Evolutionary conservation across 1,140 invertebrate species (phyloP).

Genomic region (Brachionus calyciflorus): DNA sequence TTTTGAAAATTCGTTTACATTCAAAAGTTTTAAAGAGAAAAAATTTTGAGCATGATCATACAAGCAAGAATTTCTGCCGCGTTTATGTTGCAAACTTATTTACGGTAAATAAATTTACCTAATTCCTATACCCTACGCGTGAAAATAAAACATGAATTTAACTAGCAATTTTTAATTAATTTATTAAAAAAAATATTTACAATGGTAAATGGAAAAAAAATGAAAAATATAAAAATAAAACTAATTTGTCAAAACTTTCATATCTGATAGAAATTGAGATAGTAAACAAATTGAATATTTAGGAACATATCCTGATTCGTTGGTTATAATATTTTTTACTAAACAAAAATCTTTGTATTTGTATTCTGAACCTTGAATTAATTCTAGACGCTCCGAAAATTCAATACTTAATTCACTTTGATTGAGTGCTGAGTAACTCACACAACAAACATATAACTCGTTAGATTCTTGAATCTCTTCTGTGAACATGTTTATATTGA

Average conservation of each 20-base stretch:
- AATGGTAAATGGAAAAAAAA: too few relatives aligned
- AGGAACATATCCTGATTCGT: not conserved
- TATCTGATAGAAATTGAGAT: not conserved
- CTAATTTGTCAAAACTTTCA: not conserved
- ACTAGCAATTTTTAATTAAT: too few relatives aligned
- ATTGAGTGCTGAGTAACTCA: not conserved
- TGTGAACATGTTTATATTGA: not conserved
- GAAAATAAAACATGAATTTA: too few relatives aligned
- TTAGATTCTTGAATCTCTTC: too few relatives aligned
- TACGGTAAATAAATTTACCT: too few relatives aligned
- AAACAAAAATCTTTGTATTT: not conserved
- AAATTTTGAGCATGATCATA: too few relatives aligned
- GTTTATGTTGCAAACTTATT: too few relatives aligned
- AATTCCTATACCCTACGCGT: too few relatives aligned
- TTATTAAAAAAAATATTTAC: too few relatives aligned
- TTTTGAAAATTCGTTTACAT: too few relatives aligned
- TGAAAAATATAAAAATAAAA: not conserved
- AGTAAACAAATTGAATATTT: not conserved
- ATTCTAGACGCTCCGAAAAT: not conserved
- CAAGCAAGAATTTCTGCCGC: too few relatives aligned
- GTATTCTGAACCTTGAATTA: not conserved
- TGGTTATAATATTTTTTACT: not conserved
- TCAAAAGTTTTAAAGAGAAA: too few relatives aligned
- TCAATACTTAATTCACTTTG: not conserved
- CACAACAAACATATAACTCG: not conserved